Evolutionary conservation across 2,113 vertebrate genomes (phyloP).

Genomic region (Crotalus tigris): DNA sequence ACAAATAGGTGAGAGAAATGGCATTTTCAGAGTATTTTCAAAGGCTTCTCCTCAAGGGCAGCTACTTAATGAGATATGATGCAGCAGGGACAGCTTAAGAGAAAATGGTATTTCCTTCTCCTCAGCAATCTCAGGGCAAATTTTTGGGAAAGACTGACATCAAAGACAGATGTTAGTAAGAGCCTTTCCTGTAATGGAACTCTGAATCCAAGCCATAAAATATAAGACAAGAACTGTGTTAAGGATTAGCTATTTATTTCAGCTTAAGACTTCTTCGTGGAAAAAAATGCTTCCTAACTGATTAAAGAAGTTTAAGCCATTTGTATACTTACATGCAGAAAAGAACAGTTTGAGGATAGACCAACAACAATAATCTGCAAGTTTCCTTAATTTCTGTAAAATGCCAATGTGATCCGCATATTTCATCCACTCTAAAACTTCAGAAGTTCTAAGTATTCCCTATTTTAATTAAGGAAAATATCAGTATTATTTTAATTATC

Average conservation of each 20-base stretch:
- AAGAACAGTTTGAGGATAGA: conserved; percentile 74
- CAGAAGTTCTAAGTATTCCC: conserved; percentile 54
- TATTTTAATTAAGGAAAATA: conserved; percentile 39
- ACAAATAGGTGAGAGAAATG: background rate
- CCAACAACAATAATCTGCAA: conserved; percentile 56
- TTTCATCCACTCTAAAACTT: conserved; percentile 75
- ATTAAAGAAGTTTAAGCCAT: background rate
- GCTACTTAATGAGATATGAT: background rate
- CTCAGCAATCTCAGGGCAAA: background rate
- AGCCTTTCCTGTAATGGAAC: background rate
- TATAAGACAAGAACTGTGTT: background rate
- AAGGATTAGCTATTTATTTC: background rate
- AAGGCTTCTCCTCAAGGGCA: background rate
- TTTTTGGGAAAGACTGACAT: background rate
- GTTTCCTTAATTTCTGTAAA: conserved; percentile 52
- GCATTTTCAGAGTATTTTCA: background rate
- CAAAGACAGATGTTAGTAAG: background rate
- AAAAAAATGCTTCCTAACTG: background rate
- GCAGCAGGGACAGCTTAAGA: background rate
- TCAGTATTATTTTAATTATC: background rate
- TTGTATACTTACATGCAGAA: conserved; percentile 77
- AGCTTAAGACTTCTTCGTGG: background rate
- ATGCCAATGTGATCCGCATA: conserved; percentile 58
- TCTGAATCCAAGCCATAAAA: background rate
- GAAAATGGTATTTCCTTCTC: background rate